Base-by-base conservation (phyloP, 2,888 invertebrate species). In the Cryptocheilus praepositus region DNA sequence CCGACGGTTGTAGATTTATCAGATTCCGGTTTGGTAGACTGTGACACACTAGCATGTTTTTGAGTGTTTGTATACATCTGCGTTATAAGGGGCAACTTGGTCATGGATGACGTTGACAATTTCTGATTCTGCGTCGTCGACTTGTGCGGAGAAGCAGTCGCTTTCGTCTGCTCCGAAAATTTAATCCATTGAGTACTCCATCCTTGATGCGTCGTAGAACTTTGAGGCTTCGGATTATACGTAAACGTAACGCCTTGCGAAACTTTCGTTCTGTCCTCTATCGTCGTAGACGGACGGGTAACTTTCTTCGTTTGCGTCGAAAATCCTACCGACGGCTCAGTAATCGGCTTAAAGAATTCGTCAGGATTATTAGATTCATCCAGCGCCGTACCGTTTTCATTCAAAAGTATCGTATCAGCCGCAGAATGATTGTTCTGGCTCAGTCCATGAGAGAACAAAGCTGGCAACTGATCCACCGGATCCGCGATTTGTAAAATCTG, bases 391-490 rank as follows among this genome's bases (percentile, higher is more conserved):
- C 90, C 90, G 64, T 90, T 89, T 68, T 86, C 86, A 70, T 90
- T 88, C 4, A 90, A 68, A 5, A 90, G 79, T 62, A 90, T 86
- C 8, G 90, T 90, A 28, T 90, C 90, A 1, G 78, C 83, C 28
- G 67, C 77, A 16, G 74, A 82, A 57, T 84, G 79, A 65, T 87
- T 84, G 53, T 75, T 85, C 3, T 82, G 75, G n/a, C 82, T 71
- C 1, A 86, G 54, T 0, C 87, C 87, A 3, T 88, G 86, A 0
- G 88, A 85, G 61, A 88, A 88, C 13, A 88, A 63, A 2, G 83
- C 85, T 0, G 88, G 88, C 1, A 89, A 70, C 62, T 89, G 88
- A 74, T 89, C 87, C 2, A 88, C 88, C 2, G 88, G 88, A 73
- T 88, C 88, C 8, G 85, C 85, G 22, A 89, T 86, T 67, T 89